Base-by-base conservation (phyloP, 2,888 invertebrate species). In the Blastobasis adustella region DNA sequence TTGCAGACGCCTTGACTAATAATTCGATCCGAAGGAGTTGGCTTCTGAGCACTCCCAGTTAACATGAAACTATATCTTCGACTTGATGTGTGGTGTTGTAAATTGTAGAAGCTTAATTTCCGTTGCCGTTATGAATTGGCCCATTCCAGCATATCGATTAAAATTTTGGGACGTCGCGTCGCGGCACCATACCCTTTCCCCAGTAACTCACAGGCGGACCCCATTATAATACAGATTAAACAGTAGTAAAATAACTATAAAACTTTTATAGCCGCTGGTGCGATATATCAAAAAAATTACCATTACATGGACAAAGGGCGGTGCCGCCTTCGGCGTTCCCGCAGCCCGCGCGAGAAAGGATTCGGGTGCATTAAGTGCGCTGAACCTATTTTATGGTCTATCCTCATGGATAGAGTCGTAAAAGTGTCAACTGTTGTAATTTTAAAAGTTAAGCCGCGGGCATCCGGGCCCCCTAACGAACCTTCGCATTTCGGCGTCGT, bases 201-300 rank as follows among this genome's bases (percentile, higher is more conserved):
- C 73, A 68, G 71, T 76, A 78, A 73, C 68, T 79, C 75, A 76
- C 74, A 68, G 23, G 65, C 63, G 60, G 62, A 39, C 65, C 63
- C 73, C 71, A 73, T 82, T 77, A 76, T 71, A 63, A 71, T 66
- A 65, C 74, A 84, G 82, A 83, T 85, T 86, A 85, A 85, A 85
- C 79, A 81, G 83, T 82, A 82, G 81, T 87, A 85, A 87, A 86
- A 79, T 54, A 56, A 55, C 77, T 79, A 75, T 87, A 73, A 86
- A 86, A 73, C 58, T 76, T 80, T 82, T 81, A 83, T 82, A 70
- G 75, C 71, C 77, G 76, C 76, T 71, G 72, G 67, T 71, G 71
- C 68, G 67, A 79, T 81, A 80, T 79, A 80, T 81, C 76, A 73
- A 71, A 66, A 65, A 78, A 85, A 79, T 81, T 78, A 71, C 74